Evolutionary conservation across 2,888 invertebrate genomes (phyloP).

Genomic region (Terebella lapidaria): DNA sequence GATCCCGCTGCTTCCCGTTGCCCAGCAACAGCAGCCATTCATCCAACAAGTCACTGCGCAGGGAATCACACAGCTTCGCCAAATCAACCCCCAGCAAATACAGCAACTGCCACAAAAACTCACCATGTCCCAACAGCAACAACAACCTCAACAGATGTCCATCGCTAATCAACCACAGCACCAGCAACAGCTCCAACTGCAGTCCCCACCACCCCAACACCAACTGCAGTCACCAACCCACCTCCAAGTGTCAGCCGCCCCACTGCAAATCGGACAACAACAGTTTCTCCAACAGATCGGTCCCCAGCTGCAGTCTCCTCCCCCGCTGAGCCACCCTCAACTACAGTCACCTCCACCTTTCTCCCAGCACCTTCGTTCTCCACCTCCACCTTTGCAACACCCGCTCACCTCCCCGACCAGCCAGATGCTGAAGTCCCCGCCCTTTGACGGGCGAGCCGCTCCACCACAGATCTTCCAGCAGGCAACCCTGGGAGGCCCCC

Average conservation of each 20-base stretch:
- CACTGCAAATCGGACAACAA: background rate
- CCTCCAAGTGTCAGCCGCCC: slow-evolving; percentile 2
- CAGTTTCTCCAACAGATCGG: slow-evolving; percentile 7
- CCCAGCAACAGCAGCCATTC: slow-evolving; percentile 11
- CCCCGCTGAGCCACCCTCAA: slow-evolving; percentile 5
- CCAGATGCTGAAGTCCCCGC: too few relatives aligned
- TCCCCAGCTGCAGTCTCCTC: slow-evolving; percentile 10
- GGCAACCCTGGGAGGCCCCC: too few relatives aligned
- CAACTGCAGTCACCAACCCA: slow-evolving; percentile 8
- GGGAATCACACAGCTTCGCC: background rate
- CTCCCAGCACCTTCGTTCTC: too few relatives aligned
- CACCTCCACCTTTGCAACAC: too few relatives aligned
- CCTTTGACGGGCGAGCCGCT: too few relatives aligned
- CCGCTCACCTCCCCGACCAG: too few relatives aligned
- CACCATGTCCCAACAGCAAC: background rate
- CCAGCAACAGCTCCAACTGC: slow-evolving; percentile 6
- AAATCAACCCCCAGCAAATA: background rate
- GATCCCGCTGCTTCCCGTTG: background rate
- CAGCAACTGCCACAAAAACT: background rate
- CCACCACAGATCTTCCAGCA: too few relatives aligned
- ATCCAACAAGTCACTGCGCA: background rate
- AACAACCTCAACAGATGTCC: background rate
- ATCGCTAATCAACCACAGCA: slow-evolving; percentile 1
- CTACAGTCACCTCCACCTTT: background rate
- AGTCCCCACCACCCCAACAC: slow-evolving; percentile 7